phyloP scores from a whole-genome alignment of 2,888 invertebrate species.

The Pantelozetes paolii region DNA sequence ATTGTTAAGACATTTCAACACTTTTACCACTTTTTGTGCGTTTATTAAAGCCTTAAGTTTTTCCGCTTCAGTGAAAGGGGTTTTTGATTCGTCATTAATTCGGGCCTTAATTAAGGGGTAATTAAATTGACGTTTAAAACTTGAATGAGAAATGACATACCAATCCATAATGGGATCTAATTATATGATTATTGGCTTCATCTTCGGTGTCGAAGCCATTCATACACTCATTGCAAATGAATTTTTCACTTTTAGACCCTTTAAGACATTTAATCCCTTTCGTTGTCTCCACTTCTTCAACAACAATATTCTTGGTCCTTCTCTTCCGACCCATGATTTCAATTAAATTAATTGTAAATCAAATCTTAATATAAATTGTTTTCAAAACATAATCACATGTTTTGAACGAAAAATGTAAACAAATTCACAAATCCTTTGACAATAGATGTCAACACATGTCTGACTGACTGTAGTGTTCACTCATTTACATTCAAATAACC shows the following conservation, averaged over 20 bases:
- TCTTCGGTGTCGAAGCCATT: neutral
- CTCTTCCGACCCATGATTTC: neutral
- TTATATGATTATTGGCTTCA: neutral
- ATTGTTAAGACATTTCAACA: slow-evolving; percentile 31
- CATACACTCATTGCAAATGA: slow-evolving; percentile 15
- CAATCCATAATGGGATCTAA: slow-evolving; percentile 26
- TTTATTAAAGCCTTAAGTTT: slow-evolving; percentile 32
- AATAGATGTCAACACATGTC: neutral
- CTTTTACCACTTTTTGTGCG: slow-evolving; percentile 34
- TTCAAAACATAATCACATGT: neutral
- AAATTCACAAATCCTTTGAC: neutral
- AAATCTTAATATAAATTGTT: neutral
- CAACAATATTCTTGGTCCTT: neutral
- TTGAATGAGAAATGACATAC: neutral
- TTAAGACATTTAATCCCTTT: neutral
- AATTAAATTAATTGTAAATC: neutral
- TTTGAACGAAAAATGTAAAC: neutral
- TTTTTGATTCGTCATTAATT: slow-evolving; percentile 37
- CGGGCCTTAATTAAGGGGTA: slow-evolving; percentile 20
- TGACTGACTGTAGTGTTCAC: neutral
- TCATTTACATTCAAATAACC: neutral
- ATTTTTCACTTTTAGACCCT: neutral
- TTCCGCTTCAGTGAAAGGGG: slow-evolving; percentile 34
- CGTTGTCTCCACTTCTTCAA: neutral
- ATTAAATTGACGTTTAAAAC: neutral